These are phyloP conservation scores for Eremobia ochroleuca DNA, from an alignment of 2,888 invertebrate genomes.

Conservation along the genomic window DNA sequence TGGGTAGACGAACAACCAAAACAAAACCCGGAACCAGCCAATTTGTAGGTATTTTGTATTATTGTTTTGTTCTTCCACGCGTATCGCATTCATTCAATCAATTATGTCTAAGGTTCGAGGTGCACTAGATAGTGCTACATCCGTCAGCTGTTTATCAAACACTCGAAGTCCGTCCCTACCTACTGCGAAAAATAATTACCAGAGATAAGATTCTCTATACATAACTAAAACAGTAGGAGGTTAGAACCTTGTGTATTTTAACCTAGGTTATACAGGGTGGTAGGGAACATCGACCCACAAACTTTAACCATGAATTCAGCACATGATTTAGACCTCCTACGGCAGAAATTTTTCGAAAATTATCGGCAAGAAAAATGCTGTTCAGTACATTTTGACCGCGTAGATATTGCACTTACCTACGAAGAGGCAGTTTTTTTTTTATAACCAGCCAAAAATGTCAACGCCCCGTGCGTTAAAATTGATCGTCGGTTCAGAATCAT, in stretches of 20 bases:
- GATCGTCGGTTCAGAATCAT: too few species aligned
- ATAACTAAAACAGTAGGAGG: neutral
- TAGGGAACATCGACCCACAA: too few species aligned
- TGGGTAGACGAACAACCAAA: neutral
- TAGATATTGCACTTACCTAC: too few species aligned
- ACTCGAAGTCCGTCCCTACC: constrained; percentile 27
- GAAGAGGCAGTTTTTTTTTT: too few species aligned
- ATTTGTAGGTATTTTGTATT: neutral
- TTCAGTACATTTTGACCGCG: too few species aligned
- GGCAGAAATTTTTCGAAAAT: too few species aligned
- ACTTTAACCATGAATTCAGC: too few species aligned
- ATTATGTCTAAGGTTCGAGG: constrained; percentile 41
- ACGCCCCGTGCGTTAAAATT: too few species aligned
- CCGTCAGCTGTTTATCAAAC: constrained; percentile 54
- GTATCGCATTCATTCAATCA: constrained; percentile 34
- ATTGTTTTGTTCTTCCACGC: constrained; percentile 22
- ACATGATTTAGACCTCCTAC: too few species aligned
- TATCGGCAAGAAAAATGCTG: too few species aligned
- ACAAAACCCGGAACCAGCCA: neutral
- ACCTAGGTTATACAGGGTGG: too few species aligned
- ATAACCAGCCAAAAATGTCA: too few species aligned
- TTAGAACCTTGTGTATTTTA: neutral
- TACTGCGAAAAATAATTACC: constrained; percentile 30
- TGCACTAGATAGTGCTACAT: constrained; percentile 47
- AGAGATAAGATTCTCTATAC: constrained; percentile 14